Conservation (phyloP, 2,113 vertebrate genomes). For the Rhinolophus sinicus region DNA sequence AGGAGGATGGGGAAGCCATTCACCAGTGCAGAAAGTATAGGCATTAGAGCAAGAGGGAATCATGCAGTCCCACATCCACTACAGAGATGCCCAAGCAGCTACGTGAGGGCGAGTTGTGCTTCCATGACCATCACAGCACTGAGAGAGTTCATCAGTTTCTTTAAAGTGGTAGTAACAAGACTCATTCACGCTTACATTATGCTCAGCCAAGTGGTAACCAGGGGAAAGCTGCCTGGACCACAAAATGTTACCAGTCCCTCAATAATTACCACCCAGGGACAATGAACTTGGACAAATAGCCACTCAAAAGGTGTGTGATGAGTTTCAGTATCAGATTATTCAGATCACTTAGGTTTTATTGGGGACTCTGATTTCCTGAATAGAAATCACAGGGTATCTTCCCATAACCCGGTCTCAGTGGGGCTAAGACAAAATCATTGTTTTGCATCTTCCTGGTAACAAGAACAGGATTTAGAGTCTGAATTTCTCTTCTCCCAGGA, state of each 20-base stretch:
- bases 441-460: not conserved
- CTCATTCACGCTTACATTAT: not conserved
- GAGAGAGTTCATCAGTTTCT: not conserved
- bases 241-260: not conserved
- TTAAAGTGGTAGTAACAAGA: not conserved
- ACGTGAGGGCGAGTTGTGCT: not conserved
- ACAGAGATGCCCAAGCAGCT: not conserved
- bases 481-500: not conserved
- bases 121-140: not conserved
- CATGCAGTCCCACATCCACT: not conserved
- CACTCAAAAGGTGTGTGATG: not conserved
- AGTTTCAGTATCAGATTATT: not conserved
- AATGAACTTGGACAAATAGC: not conserved
- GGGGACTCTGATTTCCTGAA: not conserved
- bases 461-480: not conserved
- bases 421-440: not conserved
- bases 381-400: not conserved
- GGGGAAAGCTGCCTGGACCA: not conserved
- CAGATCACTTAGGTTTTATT: not conserved
- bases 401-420: not conserved
- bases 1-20: not conserved
- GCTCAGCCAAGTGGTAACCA: not conserved
- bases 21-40: not conserved
- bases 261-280: fast-evolving
- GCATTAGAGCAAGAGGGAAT: not conserved